phyloP scores from a whole-genome alignment of 2,797 vertebrate genomes.

The Alcedo quadribrachys region DNA sequence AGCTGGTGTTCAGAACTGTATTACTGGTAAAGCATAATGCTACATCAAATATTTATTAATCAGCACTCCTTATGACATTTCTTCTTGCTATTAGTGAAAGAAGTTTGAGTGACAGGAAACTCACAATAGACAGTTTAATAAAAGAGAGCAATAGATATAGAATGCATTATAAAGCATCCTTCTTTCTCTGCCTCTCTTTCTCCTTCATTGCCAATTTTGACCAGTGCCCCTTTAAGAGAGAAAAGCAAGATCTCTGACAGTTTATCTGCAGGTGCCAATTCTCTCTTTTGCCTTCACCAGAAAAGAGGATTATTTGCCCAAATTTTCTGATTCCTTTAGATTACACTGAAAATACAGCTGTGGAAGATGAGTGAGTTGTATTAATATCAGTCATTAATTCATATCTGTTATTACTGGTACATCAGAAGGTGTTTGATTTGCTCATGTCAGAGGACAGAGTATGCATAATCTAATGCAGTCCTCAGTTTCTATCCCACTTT shows the following conservation, averaged over 20 bases:
- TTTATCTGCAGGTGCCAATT: neutral
- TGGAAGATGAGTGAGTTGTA: neutral
- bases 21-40: neutral
- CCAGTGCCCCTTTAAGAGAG: neutral
- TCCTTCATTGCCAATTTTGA: neutral
- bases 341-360: neutral
- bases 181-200: neutral
- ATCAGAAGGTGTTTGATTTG: neutral
- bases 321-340: neutral
- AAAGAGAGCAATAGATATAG: neutral
- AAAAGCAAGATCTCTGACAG: neutral
- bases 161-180: neutral
- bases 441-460: neutral
- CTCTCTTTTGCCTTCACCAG: neutral
- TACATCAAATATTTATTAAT: slow-evolving; percentile 57
- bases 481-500: neutral
- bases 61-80: neutral
- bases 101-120: neutral
- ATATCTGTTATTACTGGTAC: neutral
- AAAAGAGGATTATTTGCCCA: neutral
- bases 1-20: neutral
- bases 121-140: neutral
- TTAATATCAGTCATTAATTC: neutral
- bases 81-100: neutral
- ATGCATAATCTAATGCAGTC: neutral